Evolutionary conservation across 2,797 vertebrate species (phyloP), one percentile per base, ranked within the genome.

Genomic region (Oreochromis mossambicus): DNA sequence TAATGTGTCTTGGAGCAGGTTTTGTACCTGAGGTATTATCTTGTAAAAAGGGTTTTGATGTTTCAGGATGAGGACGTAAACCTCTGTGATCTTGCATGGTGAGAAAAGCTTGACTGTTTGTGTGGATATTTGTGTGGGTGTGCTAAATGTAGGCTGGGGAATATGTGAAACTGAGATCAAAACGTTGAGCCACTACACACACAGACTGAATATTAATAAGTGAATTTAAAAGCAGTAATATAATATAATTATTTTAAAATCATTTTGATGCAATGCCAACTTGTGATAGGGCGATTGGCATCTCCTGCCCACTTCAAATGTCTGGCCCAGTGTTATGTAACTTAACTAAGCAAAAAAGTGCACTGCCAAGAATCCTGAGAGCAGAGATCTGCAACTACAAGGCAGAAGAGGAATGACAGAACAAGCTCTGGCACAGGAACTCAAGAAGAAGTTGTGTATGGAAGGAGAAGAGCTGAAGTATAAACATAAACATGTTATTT

Each of bases 1-100:
- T 1, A 50, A 51, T 52, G 32, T 34, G 26, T 8, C n/a, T 61
- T 48, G 21, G 41, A 73, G 24, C 41, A 73, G 68, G 41, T 73
- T 50, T 63, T 82, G 21, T 5, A 38, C 32, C 58, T 50, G 63
- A 61, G 46, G 36, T 63, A 63, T 82, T 70, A 79, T 63, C 51
- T 63, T 73, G 70, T 80, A 75, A 73, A 78, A 79, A 68, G n/a
- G 48, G 48, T 76, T 79, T 46, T 77, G 52, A 61, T 77, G 55
- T 55, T 50, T 58, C 41, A 68, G 50, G 66, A 61, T 2, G 26
- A n/a, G 78, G 77, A 43, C 8, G 78, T 24, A 76, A 75, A 79
- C 26, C 38, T 48, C 36, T 75, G 48, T 78, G 79, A 80, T 77
- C 58, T 66, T 26, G 3, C 41, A 68, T 19, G 58, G 15, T 6